A percentile compares a stretch with the other conserved stretches of the same genome.
Conservation (phyloP, 2,888 invertebrate genomes). For the Drosophila putrida region DNA sequence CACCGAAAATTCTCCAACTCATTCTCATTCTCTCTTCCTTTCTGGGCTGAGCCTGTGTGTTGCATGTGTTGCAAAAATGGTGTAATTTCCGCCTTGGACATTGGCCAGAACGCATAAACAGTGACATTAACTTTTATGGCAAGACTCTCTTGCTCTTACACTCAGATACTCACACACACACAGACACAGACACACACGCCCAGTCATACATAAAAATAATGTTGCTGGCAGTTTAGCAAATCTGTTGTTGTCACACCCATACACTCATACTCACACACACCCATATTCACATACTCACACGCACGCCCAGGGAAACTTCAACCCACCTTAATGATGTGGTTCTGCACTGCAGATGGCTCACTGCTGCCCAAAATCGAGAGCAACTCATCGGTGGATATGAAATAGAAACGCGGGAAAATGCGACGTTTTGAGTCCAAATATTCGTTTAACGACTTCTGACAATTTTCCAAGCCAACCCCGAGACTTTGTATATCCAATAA, state of each 20-base stretch:
- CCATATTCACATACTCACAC: conserved; percentile 29
- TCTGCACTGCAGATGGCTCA: conserved; percentile 93
- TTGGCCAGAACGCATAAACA: conserved; percentile 82
- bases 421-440: conserved; percentile 95
- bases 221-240: conserved; percentile 80
- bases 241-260: conserved; percentile 76
- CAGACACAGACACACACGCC: conserved; percentile 34
- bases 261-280: conserved; percentile 3
- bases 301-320: conserved; percentile 25
- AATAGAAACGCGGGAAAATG: conserved; percentile 96
- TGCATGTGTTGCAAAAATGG: conserved; percentile 80
- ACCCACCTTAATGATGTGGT: conserved; percentile 95
- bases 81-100: conserved; percentile 78
- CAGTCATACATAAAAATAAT: conserved; percentile 76
- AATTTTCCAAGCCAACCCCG: conserved; percentile 92
- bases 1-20: conserved; percentile 31
- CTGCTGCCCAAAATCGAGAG: conserved; percentile 95
- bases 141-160: conserved; percentile 53
- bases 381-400: conserved; percentile 96
- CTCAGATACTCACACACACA: conserved; percentile 23
- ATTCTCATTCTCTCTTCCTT: neutral
- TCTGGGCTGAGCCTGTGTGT: neutral
- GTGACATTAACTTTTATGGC: conserved; percentile 82
- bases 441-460: conserved; percentile 96
- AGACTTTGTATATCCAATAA: conserved; percentile 91